Percentiles rank a stretch among this genome's conserved stretches.
phyloP scores from a whole-genome alignment of 2,113 vertebrate genomes.

The Montifringilla adamsi region DNA sequence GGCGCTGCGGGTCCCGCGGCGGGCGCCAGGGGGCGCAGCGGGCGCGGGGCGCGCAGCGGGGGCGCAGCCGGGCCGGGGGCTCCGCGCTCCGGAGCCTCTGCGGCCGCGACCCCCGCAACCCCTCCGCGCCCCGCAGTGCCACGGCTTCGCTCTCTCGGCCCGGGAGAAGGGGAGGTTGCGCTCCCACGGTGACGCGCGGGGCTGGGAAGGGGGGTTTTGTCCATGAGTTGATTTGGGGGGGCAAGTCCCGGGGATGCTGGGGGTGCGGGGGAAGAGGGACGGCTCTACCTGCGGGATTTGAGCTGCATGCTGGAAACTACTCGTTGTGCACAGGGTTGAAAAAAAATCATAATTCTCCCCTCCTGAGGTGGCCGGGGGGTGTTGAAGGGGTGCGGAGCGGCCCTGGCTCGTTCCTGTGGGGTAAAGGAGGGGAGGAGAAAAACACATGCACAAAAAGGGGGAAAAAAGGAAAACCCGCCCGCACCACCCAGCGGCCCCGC shows the following conservation, averaged over 20 bases:
- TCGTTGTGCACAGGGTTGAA: neutral
- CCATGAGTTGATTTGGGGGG: neutral
- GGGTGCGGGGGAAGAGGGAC: neutral
- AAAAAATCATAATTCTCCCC: neutral
- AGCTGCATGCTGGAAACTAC: neutral
- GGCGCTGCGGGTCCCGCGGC: no score
- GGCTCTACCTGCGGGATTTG: neutral
- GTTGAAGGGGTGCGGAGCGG: neutral
- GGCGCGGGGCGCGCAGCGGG: no score
- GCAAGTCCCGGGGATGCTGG: neutral
- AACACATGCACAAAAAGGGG: neutral
- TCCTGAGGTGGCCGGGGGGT: slow-evolving; percentile 70
- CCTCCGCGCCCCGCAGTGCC: no score
- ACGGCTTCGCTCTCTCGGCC: no score
- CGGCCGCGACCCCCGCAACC: no score
- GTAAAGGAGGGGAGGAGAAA: slow-evolving; percentile 35
- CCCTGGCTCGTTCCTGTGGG: slow-evolving; percentile 55
- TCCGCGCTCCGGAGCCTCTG: no score
- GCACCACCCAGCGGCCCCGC: slow-evolving; percentile 91
- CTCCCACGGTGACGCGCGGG: neutral
- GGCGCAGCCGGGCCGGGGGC: no score
- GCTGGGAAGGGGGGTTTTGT: neutral
- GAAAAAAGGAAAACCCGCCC: slow-evolving; percentile 64
- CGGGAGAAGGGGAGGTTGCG: neutral
- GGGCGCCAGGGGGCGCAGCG: no score